These are phyloP conservation scores for Eubucco bourcierii DNA, from an alignment of 2,113 vertebrate species.

Conservation along the genomic window DNA sequence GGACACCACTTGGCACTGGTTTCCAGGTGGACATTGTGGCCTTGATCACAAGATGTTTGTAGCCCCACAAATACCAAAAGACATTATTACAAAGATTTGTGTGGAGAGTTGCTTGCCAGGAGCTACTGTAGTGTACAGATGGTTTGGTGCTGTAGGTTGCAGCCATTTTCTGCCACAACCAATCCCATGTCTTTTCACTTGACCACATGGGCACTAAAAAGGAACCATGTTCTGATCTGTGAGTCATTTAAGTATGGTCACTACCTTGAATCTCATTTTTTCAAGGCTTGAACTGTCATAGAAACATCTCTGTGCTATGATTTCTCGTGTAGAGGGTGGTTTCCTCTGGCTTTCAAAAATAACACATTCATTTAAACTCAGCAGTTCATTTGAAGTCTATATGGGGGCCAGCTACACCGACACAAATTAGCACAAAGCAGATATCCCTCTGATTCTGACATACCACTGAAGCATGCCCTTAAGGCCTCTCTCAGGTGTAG, in stretches of 20 bases:
- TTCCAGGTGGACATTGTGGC: too few relatives aligned
- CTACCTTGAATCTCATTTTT: neutral
- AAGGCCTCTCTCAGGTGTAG: neutral
- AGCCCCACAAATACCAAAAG: neutral
- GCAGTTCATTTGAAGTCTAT: neutral
- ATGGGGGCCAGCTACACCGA: neutral
- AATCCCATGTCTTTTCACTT: neutral
- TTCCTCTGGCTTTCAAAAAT: slow-evolving; percentile 1
- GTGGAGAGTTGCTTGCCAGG: neutral
- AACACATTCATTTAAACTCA: slow-evolving; percentile 10
- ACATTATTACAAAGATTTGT: neutral
- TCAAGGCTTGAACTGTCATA: neutral
- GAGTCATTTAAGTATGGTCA: neutral
- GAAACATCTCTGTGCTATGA: neutral
- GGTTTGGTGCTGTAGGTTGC: neutral
- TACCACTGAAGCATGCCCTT: neutral
- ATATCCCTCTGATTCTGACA: slow-evolving; percentile 27
- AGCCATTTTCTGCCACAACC: neutral
- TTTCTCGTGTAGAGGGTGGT: neutral
- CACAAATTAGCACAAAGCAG: slow-evolving; percentile 41
- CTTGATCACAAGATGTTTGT: neutral
- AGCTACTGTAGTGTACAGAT: neutral
- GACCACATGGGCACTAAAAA: neutral
- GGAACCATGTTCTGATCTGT: neutral
- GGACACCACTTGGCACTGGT: too few relatives aligned